Conservation (phyloP, 2,113 vertebrate species). For the Corvus hawaiiensis region DNA sequence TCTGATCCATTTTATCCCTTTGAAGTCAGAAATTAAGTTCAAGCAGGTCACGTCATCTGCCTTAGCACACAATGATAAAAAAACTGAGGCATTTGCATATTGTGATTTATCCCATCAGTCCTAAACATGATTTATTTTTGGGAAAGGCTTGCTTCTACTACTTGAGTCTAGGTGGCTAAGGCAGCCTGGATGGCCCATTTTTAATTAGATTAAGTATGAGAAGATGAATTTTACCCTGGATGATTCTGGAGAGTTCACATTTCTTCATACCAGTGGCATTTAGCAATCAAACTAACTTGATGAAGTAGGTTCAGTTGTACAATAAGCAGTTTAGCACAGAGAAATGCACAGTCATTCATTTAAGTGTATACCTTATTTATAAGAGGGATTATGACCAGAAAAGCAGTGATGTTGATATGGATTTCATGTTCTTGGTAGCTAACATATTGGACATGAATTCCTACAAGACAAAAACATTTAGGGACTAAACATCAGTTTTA, state of each 20-base stretch:
- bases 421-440: neutral
- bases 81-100: neutral
- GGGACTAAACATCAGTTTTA: neutral
- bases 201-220: neutral
- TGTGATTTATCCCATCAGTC: neutral
- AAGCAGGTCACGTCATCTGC: neutral
- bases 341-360: neutral
- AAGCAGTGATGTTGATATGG: neutral
- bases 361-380: neutral
- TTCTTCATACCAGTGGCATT: neutral
- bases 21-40: neutral
- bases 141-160: neutral
- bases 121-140: neutral
- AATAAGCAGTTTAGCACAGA: neutral
- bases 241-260: neutral
- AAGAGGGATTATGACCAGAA: neutral
- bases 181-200: neutral
- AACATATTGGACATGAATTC: neutral
- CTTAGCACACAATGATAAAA: neutral
- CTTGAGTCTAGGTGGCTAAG: neutral
- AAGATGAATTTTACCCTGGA: neutral
- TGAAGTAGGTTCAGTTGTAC: neutral
- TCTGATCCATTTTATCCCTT: neutral
- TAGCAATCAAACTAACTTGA: neutral
- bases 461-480: neutral